Conservation (phyloP, 1,140 invertebrate genomes). For the Arctopsyche grandis region DNA sequence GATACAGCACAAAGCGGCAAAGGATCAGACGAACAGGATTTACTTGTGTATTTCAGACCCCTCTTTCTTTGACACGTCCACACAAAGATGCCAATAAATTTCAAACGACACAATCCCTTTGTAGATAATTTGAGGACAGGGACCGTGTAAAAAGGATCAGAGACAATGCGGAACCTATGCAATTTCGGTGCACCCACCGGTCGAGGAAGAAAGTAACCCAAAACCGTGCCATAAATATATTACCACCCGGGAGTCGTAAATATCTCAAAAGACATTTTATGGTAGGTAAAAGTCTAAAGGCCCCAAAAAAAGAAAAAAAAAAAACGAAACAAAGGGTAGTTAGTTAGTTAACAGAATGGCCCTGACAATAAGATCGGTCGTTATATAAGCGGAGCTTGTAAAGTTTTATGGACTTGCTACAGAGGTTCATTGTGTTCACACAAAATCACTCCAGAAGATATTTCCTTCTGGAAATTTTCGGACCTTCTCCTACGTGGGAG, state of each 20-base stretch:
- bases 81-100: slow-evolving; percentile 28
- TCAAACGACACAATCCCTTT: slow-evolving; percentile 2
- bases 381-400: slow-evolving; percentile 47
- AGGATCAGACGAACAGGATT: neutral
- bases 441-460: neutral
- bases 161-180: slow-evolving; percentile 48
- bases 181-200: slow-evolving; percentile 47
- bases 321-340: slow-evolving; percentile 32
- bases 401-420: slow-evolving; percentile 47
- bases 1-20: neutral
- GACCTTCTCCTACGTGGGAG: neutral
- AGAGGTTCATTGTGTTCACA: neutral
- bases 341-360: slow-evolving; percentile 38
- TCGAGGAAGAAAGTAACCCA: slow-evolving; percentile 47
- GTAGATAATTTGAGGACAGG: slow-evolving; percentile 10
- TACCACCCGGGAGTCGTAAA: slow-evolving; percentile 38
- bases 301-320: too few relatives aligned
- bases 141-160: slow-evolving; percentile 32
- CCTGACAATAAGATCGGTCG: slow-evolving; percentile 37
- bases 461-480: neutral
- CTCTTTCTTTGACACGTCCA: slow-evolving; percentile 2
- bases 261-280: slow-evolving; percentile 44
- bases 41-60: slow-evolving; percentile 7
- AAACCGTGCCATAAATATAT: slow-evolving; percentile 50
- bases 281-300: slow-evolving; percentile 33